Evolutionary conservation across 2,113 vertebrate genomes (phyloP).

Genomic region (Crotalus horridus): DNA sequence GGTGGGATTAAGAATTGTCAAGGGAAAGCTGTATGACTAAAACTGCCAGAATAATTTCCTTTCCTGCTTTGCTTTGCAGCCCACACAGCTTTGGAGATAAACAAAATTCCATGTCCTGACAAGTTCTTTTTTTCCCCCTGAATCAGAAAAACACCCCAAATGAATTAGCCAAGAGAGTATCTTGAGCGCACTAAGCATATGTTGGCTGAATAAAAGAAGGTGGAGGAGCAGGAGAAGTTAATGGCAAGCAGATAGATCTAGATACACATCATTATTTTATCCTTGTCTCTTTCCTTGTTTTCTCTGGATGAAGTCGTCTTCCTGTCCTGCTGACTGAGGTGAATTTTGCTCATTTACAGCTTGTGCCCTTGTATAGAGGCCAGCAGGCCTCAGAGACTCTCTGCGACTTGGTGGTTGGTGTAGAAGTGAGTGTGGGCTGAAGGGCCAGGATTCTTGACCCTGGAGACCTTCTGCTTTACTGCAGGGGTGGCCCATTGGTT

Average conservation of each 20-base stretch:
- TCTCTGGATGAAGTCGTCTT: background rate
- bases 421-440: constrained; percentile 5
- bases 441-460: constrained; percentile 16
- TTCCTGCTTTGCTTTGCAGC: constrained; percentile 53
- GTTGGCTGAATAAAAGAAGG: background rate
- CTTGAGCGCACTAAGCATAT: rapidly evolving
- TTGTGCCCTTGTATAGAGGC: background rate
- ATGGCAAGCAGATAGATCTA: background rate
- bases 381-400: background rate
- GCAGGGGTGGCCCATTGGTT: constrained; percentile 41
- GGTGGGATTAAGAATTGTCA: background rate
- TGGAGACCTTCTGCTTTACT: background rate
- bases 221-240: background rate
- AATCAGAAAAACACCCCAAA: background rate
- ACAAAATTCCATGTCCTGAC: constrained; percentile 5
- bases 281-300: background rate
- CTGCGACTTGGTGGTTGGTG: background rate
- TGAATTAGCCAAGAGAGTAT: background rate
- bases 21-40: background rate
- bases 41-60: constrained; percentile 29
- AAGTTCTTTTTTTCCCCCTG: background rate
- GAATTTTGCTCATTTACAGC: constrained; percentile 35
- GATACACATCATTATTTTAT: background rate
- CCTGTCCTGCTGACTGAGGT: constrained; percentile 1
- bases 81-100: constrained; percentile 17